Conservation (phyloP, 2,113 vertebrate species). For the Salvelinus alpinus region DNA sequence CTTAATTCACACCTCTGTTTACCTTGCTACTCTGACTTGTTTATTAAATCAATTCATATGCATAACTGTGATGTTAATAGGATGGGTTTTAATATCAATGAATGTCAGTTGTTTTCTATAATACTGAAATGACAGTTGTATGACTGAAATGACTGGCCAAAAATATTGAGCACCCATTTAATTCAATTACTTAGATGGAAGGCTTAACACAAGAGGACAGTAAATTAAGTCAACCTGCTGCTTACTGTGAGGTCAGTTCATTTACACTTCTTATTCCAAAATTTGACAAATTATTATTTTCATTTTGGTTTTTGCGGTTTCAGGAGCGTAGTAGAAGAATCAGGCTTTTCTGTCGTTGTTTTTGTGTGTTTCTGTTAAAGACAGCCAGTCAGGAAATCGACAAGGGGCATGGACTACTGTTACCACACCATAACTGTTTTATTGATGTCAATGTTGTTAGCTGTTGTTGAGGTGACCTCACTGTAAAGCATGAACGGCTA, state of each 20-base stretch:
- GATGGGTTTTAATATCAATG: conserved; percentile 21
- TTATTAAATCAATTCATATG: conserved; percentile 4
- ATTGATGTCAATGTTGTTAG: neutral
- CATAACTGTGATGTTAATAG: conserved; percentile 21
- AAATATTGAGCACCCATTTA: conserved; percentile 92
- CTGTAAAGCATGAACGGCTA: neutral
- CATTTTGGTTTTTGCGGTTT: conserved; percentile 2
- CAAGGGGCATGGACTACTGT: neutral
- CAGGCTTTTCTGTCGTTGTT: conserved; percentile 6
- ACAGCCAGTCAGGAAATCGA: neutral
- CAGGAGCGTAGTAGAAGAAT: neutral
- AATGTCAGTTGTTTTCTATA: conserved; percentile 70
- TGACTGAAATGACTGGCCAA: conserved; percentile 86
- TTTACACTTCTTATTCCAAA: conserved; percentile 86
- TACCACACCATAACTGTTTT: neutral
- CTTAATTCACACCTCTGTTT: neutral
- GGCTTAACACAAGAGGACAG: conserved; percentile 92
- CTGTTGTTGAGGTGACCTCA: neutral
- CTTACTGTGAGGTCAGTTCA: conserved; percentile 95
- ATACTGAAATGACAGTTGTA: conserved; percentile 83
- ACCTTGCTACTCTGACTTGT: conserved; percentile 2
- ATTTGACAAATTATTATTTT: conserved; percentile 3
- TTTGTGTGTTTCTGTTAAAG: conserved; percentile 2
- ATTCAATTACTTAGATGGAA: conserved; percentile 94
- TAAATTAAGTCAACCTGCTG: conserved; percentile 95